A percentile compares a stretch with the other conserved stretches of the same genome.
These are phyloP conservation scores for Augiades crinisus DNA, from an alignment of 2,888 invertebrate species.

Conservation along the genomic window DNA sequence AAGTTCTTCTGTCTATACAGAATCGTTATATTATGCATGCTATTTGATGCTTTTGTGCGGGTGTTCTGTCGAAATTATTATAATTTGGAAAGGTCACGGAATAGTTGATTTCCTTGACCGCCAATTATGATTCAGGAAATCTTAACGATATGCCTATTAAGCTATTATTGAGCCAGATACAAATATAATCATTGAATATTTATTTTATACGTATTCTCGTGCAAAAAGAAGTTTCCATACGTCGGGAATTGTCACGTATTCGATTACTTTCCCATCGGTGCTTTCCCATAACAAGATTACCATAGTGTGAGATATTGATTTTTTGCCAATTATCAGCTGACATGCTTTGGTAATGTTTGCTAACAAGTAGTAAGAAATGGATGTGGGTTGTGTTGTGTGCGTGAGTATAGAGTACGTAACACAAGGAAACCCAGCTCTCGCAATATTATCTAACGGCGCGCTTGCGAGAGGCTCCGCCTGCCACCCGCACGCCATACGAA, in stretches of 20 bases:
- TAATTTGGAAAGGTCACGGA: conserved; percentile 68
- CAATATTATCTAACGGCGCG: conserved; percentile 58
- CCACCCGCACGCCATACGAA: conserved; percentile 6
- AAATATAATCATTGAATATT: conserved; percentile 16
- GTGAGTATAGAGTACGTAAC: conserved; percentile 53
- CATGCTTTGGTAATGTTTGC: conserved; percentile 45
- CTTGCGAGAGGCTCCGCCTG: conserved; percentile 30
- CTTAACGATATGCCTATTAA: conserved; percentile 40
- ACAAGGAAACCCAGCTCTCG: conserved; percentile 59
- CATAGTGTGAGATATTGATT: conserved; percentile 21
- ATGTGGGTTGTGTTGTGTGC: conserved; percentile 38
- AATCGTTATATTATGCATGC: conserved; percentile 69
- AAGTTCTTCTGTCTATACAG: conserved; percentile 65
- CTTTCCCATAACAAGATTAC: neutral
- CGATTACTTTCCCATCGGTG: conserved; percentile 10
- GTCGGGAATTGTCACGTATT: neutral
- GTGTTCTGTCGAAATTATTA: conserved; percentile 67
- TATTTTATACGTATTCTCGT: neutral
- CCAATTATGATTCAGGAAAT: conserved; percentile 57
- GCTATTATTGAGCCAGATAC: conserved; percentile 35
- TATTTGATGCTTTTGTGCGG: conserved; percentile 69
- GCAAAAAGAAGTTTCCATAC: too few relatives aligned
- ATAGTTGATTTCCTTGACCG: conserved; percentile 73
- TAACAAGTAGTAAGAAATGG: conserved; percentile 43
- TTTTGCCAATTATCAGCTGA: conserved; percentile 38